Percentiles rank a stretch among this genome's conserved stretches.
phyloP scores from a whole-genome alignment of 2,797 vertebrate genomes.

The Myotis findleyi region DNA sequence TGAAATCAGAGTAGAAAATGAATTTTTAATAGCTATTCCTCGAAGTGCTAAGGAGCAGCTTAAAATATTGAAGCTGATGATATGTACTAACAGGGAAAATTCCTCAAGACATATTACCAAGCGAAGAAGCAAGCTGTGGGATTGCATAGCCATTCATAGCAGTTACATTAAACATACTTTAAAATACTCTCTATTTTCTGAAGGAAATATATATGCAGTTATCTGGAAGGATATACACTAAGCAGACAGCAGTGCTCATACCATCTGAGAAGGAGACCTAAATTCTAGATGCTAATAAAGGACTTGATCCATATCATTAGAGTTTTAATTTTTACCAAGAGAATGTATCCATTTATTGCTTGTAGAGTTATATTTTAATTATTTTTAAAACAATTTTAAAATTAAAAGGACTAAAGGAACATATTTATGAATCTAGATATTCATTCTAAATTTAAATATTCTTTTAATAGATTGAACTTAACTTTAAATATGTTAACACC shows the following conservation, averaged over 20 bases:
- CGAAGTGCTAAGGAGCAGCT: conserved; percentile 1
- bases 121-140: not conserved
- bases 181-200: not conserved
- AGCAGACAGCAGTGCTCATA: not conserved
- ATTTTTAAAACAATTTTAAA: conserved; percentile 21
- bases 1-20: conserved; percentile 27
- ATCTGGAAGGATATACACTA: not conserved
- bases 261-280: not conserved
- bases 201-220: not conserved
- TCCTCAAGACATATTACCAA: not conserved
- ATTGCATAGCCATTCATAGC: not conserved
- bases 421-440: not conserved
- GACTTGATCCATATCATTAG: not conserved
- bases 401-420: not conserved
- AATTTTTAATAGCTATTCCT: not conserved
- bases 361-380: conserved; percentile 12
- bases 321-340: conserved; percentile 12
- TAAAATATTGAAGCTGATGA: conserved; percentile 29
- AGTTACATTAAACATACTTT: not conserved
- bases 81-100: conserved; percentile 2
- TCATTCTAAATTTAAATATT: not conserved
- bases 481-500: conserved; percentile 20
- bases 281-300: not conserved
- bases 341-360: not conserved
- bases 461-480: not conserved